Base-by-base conservation (phyloP, 2,888 invertebrate species). In the Ceriagrion tenellum region DNA sequence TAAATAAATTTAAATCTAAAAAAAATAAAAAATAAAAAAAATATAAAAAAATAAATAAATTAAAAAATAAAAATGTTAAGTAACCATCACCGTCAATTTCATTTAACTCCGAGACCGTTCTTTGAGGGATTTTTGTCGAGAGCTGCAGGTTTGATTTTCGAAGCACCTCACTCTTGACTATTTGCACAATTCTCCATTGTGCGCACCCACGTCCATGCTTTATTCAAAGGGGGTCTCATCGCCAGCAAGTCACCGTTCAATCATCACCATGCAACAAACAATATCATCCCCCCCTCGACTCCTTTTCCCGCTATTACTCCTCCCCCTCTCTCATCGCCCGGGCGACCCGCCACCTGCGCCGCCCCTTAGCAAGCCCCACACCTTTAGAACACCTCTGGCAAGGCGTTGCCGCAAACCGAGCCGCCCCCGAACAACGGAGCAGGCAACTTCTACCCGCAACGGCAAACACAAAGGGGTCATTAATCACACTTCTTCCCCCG, bases 401-500 rank as follows among this genome's bases (percentile, higher is more conserved):
- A 35, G 40, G n/a, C 40, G n/a, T 47, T n/a, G 23, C 69, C n/a
- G 23, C 69, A 59, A 59, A 59, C n/a, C 59, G 12, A 20, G 26
- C 23, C 69, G 0, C 69, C n/a, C 12, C n/a, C n/a, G 12, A n/a
- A 69, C 69, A 69, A n/a, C 69, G n/a, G n/a, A n/a, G 69, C n/a
- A 47, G 47, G 47, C 69, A n/a, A 81, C 81, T 23, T 35, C 30
- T 35, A 35, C 81, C 81, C 81, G 30, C 81, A 89, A 55, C 89
- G 35, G 35, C 56, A 59, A 93, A 93, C 63, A 69, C 69, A 81
- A 81, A 81, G 35, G 81, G 81, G 81, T 35, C 93, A 93, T 93
- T 93, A 93, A 93, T 93, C 93, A 93, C 93, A 40, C 93, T 81
- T 69, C 56, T 93, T 69, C 40, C 93, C n/a, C 40, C 63, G 93